Evolutionary conservation across 1,140 invertebrate genomes (phyloP), one percentile per base, ranked within the genome.

Genomic region (Aphidius gifuensis): DNA sequence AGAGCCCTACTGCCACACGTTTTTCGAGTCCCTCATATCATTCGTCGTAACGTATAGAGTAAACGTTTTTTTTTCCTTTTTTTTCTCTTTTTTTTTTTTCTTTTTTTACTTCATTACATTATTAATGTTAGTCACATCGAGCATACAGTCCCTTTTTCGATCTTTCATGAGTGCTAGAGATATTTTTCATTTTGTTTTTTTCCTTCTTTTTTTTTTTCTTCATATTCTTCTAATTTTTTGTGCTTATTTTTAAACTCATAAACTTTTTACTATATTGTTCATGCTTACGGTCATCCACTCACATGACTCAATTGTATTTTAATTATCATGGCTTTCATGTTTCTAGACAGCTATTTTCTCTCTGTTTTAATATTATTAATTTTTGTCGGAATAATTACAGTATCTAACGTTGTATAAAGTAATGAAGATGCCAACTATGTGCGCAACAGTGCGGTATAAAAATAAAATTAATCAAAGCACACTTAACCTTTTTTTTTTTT

Each of bases 1-100:
- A 68, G 70, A 72, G 77, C 70, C 75, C 71, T 68, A 76, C 74
- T 77, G 76, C 78, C 72, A 74, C 69, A 73, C 23, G 23, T 32
- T 32, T 75, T 75, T 73, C 73, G 71, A 73, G 76, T 53, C 76
- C 78, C 79, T 80, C 76, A 76, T 80, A 80, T 80, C 78, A 74
- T 72, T 51, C 56, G 73, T 32, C 72, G 66, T 75, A 74, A 75
- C 75, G 23, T 32, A 77, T 74, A 79, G 73, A 78, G 77, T 80
- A 81, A 79, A 81, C 76, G 80, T 79, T 78, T 32, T 32, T 32
- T 32, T 32, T 32, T 32, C 4, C 23, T 32, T 32, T 32, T 74
- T 75, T 75, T 74, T 77, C 69, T 78, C 74, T 74, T 73, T 71
- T 72, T 74, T 66, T 77, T 81, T 81, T 32, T 32, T 32, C 2